Conservation (phyloP, 2,113 vertebrate species). For the Salvator merianae region DNA sequence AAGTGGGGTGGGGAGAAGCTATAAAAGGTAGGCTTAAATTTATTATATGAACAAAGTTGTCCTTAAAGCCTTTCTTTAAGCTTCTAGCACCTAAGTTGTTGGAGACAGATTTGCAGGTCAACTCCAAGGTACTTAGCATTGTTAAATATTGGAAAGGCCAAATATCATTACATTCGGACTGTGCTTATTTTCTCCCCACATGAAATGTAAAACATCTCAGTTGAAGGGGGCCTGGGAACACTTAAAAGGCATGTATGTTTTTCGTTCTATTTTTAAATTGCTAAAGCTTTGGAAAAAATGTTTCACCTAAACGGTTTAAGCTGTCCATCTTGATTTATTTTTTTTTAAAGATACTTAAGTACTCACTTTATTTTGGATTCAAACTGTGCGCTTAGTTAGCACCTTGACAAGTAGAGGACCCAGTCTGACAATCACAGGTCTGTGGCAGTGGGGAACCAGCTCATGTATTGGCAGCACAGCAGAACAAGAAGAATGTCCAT, state of each 20-base stretch:
- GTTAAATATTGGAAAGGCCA: conserved; percentile 23
- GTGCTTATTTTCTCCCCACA: conserved; percentile 14
- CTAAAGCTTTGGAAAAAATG: conserved; percentile 22
- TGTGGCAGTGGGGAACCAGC: not conserved
- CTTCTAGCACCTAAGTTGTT: conserved; percentile 3
- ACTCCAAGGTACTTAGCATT: conserved; percentile 30
- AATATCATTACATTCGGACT: conserved; percentile 35
- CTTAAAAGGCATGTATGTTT: conserved; percentile 48
- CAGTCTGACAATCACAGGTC: not conserved
- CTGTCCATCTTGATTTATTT: conserved; percentile 21
- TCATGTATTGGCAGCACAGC: not conserved
- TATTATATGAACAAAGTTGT: not conserved
- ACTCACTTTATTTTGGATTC: conserved; percentile 33
- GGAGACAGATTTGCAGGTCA: not conserved
- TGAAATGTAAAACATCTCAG: conserved; percentile 43
- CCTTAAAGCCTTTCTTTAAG: conserved; percentile 39
- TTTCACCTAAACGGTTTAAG: conserved; percentile 31
- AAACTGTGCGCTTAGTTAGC: conserved; percentile 3
- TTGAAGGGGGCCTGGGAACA: conserved; percentile 36
- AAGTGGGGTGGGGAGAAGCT: not conserved
- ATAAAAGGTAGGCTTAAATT: conserved; percentile 11
- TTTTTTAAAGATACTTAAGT: not conserved
- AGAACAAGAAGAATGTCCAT: not conserved
- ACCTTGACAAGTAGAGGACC: conserved; percentile 7
- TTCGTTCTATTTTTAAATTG: conserved; percentile 57